These are phyloP conservation scores for Corythoichthys intestinalis DNA, from an alignment of 2,113 vertebrate genomes.

Conservation along the genomic window DNA sequence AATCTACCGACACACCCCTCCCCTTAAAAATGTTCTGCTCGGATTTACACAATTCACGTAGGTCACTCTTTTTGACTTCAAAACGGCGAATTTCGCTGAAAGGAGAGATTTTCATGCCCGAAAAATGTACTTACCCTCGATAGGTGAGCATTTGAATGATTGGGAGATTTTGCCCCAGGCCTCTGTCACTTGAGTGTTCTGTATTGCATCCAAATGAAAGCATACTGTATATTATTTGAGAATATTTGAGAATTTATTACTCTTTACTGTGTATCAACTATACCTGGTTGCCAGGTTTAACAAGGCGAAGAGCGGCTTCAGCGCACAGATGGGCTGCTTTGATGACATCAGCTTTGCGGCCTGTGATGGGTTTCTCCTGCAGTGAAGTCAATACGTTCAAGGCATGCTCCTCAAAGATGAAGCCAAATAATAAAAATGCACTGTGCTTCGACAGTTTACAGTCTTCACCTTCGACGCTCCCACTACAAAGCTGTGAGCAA, in stretches of 20 bases:
- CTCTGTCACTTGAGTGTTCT: slow-evolving; percentile 96
- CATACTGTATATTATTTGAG: too few species aligned
- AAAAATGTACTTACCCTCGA: slow-evolving; percentile 80
- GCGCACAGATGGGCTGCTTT: slow-evolving; percentile 92
- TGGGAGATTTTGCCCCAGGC: slow-evolving; percentile 96
- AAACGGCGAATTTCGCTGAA: too few species aligned
- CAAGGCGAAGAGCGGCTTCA: slow-evolving; percentile 92
- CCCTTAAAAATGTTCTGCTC: too few species aligned
- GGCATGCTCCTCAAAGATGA: neutral
- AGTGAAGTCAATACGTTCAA: neutral
- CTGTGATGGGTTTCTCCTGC: slow-evolving; percentile 84
- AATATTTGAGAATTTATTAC: too few species aligned
- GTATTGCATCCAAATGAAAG: neutral
- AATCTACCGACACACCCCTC: too few species aligned
- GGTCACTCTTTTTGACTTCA: too few species aligned
- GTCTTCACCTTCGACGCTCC: slow-evolving; percentile 80
- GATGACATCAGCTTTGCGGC: slow-evolving; percentile 91
- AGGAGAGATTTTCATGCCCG: too few species aligned
- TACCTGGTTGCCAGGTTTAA: slow-evolving; percentile 96
- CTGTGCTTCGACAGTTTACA: neutral
- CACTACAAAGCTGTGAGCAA: slow-evolving; percentile 89
- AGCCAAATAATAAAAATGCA: neutral
- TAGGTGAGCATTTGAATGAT: slow-evolving; percentile 92
- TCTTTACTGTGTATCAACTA: neutral
- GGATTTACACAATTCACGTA: too few species aligned